These are phyloP conservation scores for Colletes gigas DNA, from an alignment of 1,140 invertebrate genomes.

Conservation along the genomic window DNA sequence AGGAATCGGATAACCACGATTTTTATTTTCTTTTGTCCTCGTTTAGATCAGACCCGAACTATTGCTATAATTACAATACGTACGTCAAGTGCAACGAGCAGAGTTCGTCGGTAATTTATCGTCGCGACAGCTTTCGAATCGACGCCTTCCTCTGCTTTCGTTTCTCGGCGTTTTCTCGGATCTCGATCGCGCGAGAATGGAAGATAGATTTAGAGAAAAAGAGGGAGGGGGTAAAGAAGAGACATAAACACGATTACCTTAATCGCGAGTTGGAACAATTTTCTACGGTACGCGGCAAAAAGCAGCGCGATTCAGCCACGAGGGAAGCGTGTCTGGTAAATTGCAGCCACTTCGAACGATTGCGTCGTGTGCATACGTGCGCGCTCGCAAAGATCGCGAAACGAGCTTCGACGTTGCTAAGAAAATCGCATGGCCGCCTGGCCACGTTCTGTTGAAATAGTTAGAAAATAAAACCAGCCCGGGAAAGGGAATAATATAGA, in stretches of 20 bases:
- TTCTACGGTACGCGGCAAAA: not conserved
- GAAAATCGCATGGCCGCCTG: constrained; percentile 33
- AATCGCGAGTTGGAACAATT: not conserved
- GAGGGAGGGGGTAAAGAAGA: too few relatives aligned
- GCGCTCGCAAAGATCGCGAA: not conserved
- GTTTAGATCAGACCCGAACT: too few relatives aligned
- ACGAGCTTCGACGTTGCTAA: not conserved
- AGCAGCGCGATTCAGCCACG: not conserved
- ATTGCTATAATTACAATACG: not conserved
- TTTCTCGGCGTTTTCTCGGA: not conserved
- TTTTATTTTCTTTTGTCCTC: too few relatives aligned
- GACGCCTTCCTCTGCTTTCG: not conserved
- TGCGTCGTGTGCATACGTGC: not conserved
- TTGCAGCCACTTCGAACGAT: not conserved
- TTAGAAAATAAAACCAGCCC: constrained; percentile 33
- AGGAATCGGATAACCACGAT: too few relatives aligned
- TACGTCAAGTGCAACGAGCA: not conserved
- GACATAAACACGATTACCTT: not conserved
- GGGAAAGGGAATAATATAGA: constrained; percentile 7
- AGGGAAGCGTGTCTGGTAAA: not conserved
- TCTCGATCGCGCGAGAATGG: too few relatives aligned
- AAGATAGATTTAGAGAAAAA: not conserved
- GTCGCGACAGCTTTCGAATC: constrained; percentile 21
- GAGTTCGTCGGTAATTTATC: not conserved
- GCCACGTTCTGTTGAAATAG: constrained; percentile 22